Evolutionary conservation across 2,113 vertebrate species (phyloP).

Genomic region (Opisthocomus hoazin): DNA sequence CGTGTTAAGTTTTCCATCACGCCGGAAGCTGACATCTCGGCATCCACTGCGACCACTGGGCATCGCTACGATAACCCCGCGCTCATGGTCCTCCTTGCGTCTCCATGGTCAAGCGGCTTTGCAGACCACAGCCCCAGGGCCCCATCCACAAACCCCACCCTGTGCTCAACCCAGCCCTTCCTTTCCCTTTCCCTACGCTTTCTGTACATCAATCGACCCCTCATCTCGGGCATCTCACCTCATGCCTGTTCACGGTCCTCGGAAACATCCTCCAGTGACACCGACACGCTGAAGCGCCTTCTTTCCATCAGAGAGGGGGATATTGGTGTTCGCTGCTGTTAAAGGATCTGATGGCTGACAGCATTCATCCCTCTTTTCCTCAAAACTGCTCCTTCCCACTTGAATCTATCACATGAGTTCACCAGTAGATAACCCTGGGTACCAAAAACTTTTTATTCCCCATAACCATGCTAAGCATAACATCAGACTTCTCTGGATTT

Average conservation of each 20-base stretch:
- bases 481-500: not conserved
- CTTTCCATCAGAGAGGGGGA: not conserved
- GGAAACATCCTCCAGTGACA: not conserved
- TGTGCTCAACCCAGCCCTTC: not conserved
- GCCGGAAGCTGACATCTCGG: not conserved
- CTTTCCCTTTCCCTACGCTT: not conserved
- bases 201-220: fast-evolving
- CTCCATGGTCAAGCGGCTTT: not conserved
- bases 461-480: fast-evolving
- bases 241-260: fast-evolving
- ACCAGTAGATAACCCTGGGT: not conserved
- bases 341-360: not conserved
- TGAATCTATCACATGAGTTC: not conserved
- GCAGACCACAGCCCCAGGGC: not conserved
- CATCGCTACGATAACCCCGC: not conserved
- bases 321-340: not conserved
- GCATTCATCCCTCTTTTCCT: not conserved
- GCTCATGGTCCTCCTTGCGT: not conserved
- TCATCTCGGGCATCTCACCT: not conserved
- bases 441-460: not conserved
- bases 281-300: fast-evolving
- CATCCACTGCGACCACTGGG: not conserved
- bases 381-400: not conserved
- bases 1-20: not conserved
- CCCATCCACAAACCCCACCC: not conserved